Evolutionary conservation across 2,888 invertebrate genomes (phyloP).

Genomic region (Chloromyia formosa): DNA sequence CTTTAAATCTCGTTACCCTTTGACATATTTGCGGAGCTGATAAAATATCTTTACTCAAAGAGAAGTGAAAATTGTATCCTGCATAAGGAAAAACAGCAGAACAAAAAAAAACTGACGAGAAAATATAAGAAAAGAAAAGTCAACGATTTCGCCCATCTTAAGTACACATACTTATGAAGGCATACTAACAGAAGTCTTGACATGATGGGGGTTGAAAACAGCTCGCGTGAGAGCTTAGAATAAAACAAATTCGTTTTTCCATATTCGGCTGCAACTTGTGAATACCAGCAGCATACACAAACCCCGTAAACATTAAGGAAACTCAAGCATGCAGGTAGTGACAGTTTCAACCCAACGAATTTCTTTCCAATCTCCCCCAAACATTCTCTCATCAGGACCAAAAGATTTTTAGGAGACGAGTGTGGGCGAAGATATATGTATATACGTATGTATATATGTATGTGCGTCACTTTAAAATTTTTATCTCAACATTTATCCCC

Average conservation of each 20-base stretch:
- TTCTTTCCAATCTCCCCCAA: no score
- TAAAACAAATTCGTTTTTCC: background rate
- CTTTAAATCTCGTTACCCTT: slow-evolving; percentile 40
- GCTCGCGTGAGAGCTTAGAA: background rate
- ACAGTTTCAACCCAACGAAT: background rate
- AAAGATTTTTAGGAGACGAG: no score
- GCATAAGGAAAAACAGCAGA: background rate
- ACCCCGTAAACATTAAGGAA: background rate
- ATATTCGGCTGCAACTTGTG: background rate
- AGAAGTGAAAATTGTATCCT: slow-evolving; percentile 12
- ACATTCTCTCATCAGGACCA: no score
- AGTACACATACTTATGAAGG: background rate
- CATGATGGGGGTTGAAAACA: background rate
- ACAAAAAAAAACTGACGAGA: no score
- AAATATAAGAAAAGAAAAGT: slow-evolving; percentile 5
- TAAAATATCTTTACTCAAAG: background rate
- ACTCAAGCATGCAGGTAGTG: background rate
- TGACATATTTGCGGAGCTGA: slow-evolving; percentile 39
- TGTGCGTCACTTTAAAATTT: slow-evolving; percentile 42
- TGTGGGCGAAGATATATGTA: no score
- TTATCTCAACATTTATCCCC: slow-evolving; percentile 43
- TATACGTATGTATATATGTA: background rate
- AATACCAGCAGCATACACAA: background rate
- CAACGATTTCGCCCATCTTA: slow-evolving; percentile 1
- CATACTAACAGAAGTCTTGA: background rate